Conservation (phyloP, 2,888 invertebrate species). For the Pristionchus exspectatus region DNA sequence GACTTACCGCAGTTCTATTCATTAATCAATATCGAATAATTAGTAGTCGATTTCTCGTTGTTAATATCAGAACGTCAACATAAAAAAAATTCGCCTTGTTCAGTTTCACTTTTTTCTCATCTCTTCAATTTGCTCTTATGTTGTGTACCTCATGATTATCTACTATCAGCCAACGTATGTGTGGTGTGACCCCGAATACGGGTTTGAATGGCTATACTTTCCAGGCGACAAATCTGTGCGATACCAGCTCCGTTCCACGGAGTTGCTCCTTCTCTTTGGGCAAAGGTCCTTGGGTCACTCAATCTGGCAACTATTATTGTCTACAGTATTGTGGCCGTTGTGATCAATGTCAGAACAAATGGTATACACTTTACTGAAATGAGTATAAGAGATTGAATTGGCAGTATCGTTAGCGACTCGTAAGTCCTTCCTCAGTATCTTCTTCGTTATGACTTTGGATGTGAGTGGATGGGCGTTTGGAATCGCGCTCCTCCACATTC, state of each 20-base stretch:
- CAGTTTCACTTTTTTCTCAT: background rate
- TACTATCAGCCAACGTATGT: background rate
- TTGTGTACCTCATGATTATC: background rate
- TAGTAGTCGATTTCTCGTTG: background rate
- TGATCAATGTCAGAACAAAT: background rate
- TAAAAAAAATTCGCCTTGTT: background rate
- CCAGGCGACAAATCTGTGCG: background rate
- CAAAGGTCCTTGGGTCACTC: background rate
- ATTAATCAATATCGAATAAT: background rate
- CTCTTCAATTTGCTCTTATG: background rate
- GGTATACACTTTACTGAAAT: too few relatives aligned
- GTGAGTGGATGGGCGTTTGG: background rate
- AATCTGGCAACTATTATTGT: background rate
- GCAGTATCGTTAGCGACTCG: background rate
- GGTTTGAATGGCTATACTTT: background rate
- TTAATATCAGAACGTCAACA: background rate
- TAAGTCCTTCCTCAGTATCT: background rate
- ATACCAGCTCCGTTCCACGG: background rate
- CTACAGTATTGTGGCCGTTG: background rate
- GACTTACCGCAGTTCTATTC: background rate
- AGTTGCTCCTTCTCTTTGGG: background rate
- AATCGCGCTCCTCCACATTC: background rate
- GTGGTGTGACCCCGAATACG: background rate
- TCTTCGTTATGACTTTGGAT: background rate
- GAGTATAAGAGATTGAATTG: too few relatives aligned